Evolutionary conservation across 2,797 vertebrate genomes (phyloP).

Genomic region (Hipposideros larvatus): DNA sequence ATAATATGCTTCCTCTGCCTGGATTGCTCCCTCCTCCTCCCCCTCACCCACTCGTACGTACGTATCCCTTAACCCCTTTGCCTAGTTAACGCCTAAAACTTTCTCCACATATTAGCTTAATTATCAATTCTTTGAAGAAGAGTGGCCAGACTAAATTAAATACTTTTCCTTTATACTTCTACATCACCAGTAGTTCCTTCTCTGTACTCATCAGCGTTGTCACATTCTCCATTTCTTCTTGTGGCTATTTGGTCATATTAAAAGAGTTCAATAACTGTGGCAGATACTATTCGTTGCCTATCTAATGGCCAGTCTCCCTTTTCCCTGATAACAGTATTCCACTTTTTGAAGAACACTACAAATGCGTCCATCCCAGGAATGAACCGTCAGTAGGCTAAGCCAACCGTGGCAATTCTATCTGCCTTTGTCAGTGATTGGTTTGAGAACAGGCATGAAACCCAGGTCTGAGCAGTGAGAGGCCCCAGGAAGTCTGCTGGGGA

Average conservation of each 20-base stretch:
- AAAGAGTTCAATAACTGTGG: slow-evolving; percentile 6
- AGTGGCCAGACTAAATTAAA: background rate
- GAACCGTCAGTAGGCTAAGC: background rate
- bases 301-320: background rate
- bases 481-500: background rate
- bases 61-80: background rate
- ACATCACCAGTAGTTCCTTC: background rate
- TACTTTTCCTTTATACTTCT: background rate
- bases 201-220: background rate
- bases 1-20: background rate
- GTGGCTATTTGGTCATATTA: background rate
- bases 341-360: background rate
- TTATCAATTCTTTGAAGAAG: slow-evolving; percentile 1
- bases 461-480: background rate
- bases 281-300: background rate
- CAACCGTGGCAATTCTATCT: too few species aligned
- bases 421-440: background rate
- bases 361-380: background rate
- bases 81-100: background rate
- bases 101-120: background rate
- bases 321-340: background rate
- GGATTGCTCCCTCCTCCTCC: background rate
- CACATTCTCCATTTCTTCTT: background rate
- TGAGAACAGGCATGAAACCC: background rate
- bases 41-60: background rate